A percentile compares a stretch with the other conserved stretches of the same genome.
phyloP scores from a whole-genome alignment of 1,140 invertebrate species.

The Drosophila teissieri region DNA sequence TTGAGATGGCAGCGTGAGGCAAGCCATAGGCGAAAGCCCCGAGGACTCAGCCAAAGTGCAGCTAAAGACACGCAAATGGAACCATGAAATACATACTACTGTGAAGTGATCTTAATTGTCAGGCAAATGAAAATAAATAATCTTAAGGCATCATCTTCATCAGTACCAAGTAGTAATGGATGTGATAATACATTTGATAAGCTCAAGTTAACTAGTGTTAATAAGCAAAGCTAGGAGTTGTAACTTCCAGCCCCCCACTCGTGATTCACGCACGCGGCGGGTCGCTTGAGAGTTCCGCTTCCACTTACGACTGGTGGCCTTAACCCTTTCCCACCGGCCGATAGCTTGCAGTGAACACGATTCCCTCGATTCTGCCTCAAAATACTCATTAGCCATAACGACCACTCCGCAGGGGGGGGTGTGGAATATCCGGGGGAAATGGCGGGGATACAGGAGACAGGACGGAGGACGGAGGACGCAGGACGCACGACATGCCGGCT shows the following conservation, averaged over 20 bases:
- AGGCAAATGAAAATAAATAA: too few relatives aligned
- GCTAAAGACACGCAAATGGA: neutral
- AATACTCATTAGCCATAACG: conserved; percentile 82
- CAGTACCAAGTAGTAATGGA: too few relatives aligned
- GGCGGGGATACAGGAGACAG: neutral
- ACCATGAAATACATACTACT: neutral
- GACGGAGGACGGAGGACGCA: neutral
- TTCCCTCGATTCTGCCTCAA: conserved; percentile 42
- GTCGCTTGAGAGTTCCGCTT: conserved; percentile 9
- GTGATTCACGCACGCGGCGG: conserved; percentile 9
- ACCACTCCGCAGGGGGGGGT: conserved; percentile 25
- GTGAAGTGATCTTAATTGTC: neutral
- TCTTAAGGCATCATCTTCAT: too few relatives aligned
- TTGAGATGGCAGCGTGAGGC: conserved; percentile 34
- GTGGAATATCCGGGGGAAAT: neutral
- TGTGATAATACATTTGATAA: too few relatives aligned
- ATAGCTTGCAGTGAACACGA: conserved; percentile 13
- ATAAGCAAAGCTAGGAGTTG: neutral
- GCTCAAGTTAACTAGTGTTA: neutral
- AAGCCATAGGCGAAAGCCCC: neutral
- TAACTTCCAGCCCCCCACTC: neutral
- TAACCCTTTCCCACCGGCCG: conserved; percentile 27
- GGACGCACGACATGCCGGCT: conserved; percentile 47
- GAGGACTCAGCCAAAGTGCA: neutral
- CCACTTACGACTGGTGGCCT: conserved; percentile 1